These are phyloP conservation scores for Dufourea novaeangliae DNA, from an alignment of 1,140 invertebrate genomes.

Conservation along the genomic window DNA sequence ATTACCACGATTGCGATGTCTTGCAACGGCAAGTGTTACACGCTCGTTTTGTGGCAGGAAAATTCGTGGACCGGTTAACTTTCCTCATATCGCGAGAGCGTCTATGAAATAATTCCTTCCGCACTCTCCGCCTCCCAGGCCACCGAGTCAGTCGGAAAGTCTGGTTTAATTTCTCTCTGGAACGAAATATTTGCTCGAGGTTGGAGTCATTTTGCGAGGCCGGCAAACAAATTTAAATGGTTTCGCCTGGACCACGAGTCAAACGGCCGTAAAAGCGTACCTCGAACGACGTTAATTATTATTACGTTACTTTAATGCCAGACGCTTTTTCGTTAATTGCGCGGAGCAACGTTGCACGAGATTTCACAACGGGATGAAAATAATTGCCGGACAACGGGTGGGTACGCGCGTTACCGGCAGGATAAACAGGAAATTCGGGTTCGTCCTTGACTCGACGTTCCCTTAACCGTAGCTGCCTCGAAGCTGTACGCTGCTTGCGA, in stretches of 20 bases:
- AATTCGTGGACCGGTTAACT: not conserved
- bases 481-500: constrained; percentile 23
- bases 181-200: constrained; percentile 15
- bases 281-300: constrained; percentile 8
- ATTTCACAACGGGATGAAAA: not conserved
- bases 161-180: constrained; percentile 10
- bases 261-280: not conserved
- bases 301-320: not conserved
- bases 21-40: not conserved
- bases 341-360: not conserved
- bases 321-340: constrained; percentile 7
- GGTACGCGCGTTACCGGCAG: no score
- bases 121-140: not conserved
- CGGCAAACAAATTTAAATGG: constrained; percentile 7
- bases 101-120: not conserved
- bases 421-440: not conserved
- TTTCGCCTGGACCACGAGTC: not conserved
- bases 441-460: constrained; percentile 23
- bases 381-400: not conserved
- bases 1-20: not conserved
- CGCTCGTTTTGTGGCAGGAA: not conserved
- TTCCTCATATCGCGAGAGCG: not conserved
- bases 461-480: constrained; percentile 27
- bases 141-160: not conserved
- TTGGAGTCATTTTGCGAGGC: not conserved